phyloP scores from a whole-genome alignment of 2,888 invertebrate species.

The Erebia epiphron region DNA sequence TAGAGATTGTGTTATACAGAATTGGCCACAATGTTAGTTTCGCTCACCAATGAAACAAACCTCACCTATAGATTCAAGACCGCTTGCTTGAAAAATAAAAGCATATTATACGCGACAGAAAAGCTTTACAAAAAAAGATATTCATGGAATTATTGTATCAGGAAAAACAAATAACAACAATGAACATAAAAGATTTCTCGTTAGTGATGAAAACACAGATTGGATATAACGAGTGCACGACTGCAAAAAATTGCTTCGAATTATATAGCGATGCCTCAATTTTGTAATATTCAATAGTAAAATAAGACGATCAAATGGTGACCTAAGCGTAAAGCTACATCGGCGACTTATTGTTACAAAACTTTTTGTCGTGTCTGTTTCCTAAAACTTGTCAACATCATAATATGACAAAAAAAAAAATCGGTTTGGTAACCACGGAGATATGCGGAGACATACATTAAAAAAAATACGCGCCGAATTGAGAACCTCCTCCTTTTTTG shows the following conservation, averaged over 20 bases:
- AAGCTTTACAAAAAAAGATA: background rate
- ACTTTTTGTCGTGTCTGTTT: background rate
- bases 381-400: background rate
- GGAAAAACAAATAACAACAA: slow-evolving; percentile 21
- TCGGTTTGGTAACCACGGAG: no score
- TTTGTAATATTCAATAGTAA: slow-evolving; percentile 63
- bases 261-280: slow-evolving; percentile 43
- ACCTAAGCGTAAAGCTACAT: slow-evolving; percentile 35
- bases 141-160: background rate
- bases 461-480: no score
- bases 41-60: no score
- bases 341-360: background rate
- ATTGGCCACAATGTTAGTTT: no score
- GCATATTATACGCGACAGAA: background rate
- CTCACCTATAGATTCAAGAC: no score
- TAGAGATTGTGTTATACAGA: no score
- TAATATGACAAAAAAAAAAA: no score
- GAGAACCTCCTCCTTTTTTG: no score
- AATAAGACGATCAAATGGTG: slow-evolving; percentile 55
- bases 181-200: slow-evolving; percentile 24
- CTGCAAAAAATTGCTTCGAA: slow-evolving; percentile 44
- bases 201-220: slow-evolving; percentile 33
- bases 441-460: no score
- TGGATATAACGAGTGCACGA: slow-evolving; percentile 31
- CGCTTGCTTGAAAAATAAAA: background rate